These are phyloP conservation scores for Operophtera brumata DNA, from an alignment of 2,888 invertebrate species.

Conservation along the genomic window DNA sequence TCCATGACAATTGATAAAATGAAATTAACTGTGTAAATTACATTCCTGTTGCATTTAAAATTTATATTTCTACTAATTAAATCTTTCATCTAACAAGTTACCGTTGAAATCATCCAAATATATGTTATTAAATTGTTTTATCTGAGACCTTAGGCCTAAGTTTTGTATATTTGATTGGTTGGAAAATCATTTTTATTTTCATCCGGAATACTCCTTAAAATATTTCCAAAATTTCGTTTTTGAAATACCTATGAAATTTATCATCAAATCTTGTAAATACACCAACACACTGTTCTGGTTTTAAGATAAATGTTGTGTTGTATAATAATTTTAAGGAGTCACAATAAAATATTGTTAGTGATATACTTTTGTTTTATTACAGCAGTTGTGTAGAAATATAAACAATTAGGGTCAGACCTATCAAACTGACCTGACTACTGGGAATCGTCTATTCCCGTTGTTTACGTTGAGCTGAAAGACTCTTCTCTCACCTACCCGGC, in stretches of 20 bases:
- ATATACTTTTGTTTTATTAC: conserved; percentile 35
- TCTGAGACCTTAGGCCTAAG: conserved; percentile 39
- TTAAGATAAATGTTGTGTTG: conserved; percentile 55
- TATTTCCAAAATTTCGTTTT: not conserved
- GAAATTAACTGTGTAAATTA: conserved; percentile 12
- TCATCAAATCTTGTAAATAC: conserved; percentile 34
- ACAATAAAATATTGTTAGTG: conserved; percentile 69
- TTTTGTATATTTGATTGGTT: conserved; percentile 64
- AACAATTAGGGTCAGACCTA: too few relatives aligned
- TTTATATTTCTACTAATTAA: conserved; percentile 14
- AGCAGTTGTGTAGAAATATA: not conserved
- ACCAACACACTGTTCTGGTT: conserved; percentile 26
- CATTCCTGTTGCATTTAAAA: conserved; percentile 36
- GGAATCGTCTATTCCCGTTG: too few relatives aligned
- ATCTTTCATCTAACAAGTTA: conserved; percentile 21
- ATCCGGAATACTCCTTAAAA: not conserved
- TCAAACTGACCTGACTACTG: too few relatives aligned
- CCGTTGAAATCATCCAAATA: conserved; percentile 29
- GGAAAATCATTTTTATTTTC: conserved; percentile 49
- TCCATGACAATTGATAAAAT: conserved; percentile 38
- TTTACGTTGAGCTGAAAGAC: too few relatives aligned
- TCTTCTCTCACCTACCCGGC: too few relatives aligned
- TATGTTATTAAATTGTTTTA: conserved; percentile 13
- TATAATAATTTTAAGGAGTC: conserved; percentile 61
- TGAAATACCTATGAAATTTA: conserved; percentile 2